phyloP scores from a whole-genome alignment of 2,113 vertebrate species.

The Sigmodon hispidus region DNA sequence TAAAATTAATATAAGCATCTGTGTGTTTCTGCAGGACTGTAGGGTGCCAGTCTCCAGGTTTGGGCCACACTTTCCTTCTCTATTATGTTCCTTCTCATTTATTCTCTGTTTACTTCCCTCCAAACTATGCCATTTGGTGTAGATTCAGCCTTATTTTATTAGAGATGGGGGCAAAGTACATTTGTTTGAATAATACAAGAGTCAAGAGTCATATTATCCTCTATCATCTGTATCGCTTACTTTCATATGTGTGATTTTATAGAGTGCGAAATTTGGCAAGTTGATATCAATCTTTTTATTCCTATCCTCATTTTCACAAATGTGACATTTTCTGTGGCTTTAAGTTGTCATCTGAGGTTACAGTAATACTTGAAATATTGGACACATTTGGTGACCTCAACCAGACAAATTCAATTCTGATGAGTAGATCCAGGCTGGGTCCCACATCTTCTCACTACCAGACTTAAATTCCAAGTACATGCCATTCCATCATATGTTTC shows the following conservation, averaged over 20 bases:
- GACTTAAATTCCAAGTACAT: constrained; percentile 52
- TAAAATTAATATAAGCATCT: too few relatives aligned
- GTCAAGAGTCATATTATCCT: background rate
- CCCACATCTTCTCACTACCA: constrained; percentile 2
- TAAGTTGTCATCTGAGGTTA: constrained; percentile 29
- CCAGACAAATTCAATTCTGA: constrained; percentile 53
- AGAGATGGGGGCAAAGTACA: background rate
- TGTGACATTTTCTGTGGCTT: constrained; percentile 36
- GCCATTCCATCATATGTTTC: constrained; percentile 29
- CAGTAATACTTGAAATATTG: constrained; percentile 35
- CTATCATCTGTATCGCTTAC: background rate
- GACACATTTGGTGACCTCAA: constrained; percentile 9
- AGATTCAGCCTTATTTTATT: background rate
- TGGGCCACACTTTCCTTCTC: background rate
- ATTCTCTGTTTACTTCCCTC: background rate
- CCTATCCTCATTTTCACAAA: background rate
- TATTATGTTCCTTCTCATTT: background rate
- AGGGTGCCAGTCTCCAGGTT: too few relatives aligned
- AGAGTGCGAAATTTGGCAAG: background rate
- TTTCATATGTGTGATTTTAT: background rate
- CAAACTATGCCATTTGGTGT: background rate
- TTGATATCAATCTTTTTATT: background rate
- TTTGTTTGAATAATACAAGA: background rate
- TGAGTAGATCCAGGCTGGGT: constrained; percentile 1
- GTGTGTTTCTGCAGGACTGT: too few relatives aligned